phyloP scores from a whole-genome alignment of 2,797 vertebrate genomes.

The Botia almorhae region DNA sequence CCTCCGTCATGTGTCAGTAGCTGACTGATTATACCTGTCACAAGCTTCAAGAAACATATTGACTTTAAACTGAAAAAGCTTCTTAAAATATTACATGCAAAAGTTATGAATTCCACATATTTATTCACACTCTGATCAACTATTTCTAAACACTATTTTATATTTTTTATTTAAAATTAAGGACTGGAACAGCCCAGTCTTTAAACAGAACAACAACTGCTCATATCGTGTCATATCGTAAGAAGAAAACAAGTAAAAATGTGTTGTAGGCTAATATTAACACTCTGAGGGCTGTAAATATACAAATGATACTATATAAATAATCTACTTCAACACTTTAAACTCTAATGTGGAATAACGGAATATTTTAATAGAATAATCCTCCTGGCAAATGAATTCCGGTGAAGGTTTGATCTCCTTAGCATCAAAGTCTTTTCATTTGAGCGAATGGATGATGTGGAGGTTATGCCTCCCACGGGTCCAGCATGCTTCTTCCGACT shows the following conservation, averaged over 20 bases:
- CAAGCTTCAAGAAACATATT: too few relatives aligned
- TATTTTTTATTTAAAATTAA: not conserved
- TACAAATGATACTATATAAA: not conserved
- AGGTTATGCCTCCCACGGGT: constrained; percentile 68
- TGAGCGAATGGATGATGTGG: constrained; percentile 73
- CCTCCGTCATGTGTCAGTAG: not conserved
- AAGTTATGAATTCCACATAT: not conserved
- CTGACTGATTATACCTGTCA: too few relatives aligned
- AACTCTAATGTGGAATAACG: not conserved
- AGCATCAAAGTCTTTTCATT: constrained; percentile 76
- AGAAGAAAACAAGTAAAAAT: too few relatives aligned
- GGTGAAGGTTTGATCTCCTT: constrained; percentile 33
- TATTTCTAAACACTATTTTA: not conserved
- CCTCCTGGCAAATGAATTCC: constrained; percentile 29
- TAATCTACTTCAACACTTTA: not conserved
- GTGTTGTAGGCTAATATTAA: too few relatives aligned
- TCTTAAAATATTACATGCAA: not conserved
- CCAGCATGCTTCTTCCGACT: constrained; percentile 59
- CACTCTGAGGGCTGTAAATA: not conserved
- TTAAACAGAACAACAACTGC: not conserved
- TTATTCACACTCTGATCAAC: not conserved
- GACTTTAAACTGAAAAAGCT: too few relatives aligned
- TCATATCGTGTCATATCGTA: not conserved
- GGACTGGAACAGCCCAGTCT: not conserved
- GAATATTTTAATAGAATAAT: constrained; percentile 40